Evolutionary conservation across 2,797 vertebrate species (phyloP).

Genomic region (Propithecus perrieri): DNA sequence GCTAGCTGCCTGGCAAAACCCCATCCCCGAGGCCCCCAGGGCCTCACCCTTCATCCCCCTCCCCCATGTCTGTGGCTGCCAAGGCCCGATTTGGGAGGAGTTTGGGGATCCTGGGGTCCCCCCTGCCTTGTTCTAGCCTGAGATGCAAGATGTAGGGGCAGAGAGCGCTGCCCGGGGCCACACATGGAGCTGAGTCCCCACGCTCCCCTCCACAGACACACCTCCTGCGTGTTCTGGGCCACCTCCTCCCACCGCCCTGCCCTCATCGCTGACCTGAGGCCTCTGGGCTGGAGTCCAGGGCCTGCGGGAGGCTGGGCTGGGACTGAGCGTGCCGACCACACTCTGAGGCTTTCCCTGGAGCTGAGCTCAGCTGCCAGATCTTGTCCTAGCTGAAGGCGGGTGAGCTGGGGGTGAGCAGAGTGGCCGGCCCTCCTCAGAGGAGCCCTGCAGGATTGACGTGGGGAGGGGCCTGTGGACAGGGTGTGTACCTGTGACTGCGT

Average conservation of each 20-base stretch:
- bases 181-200: neutral
- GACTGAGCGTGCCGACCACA: neutral
- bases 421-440: neutral
- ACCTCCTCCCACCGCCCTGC: slow-evolving; percentile 19
- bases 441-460: neutral
- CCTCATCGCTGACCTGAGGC: slow-evolving; percentile 44
- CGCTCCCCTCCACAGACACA: neutral
- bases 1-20: neutral
- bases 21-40: neutral
- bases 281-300: slow-evolving; percentile 55
- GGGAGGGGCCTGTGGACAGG: neutral
- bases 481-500: neutral
- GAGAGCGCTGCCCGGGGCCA: neutral
- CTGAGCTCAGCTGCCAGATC: slow-evolving; percentile 2
- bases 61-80: neutral
- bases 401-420: neutral
- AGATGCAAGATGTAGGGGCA: neutral
- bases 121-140: neutral
- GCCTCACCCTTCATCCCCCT: neutral
- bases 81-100: neutral
- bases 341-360: neutral
- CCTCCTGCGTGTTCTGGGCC: neutral
- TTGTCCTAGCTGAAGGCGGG: neutral
- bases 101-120: neutral
- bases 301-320: slow-evolving; percentile 49